A percentile compares a stretch with the other conserved stretches of the same genome.
Evolutionary conservation across 2,113 vertebrate genomes (phyloP).

Genomic region (Mellivora capensis): DNA sequence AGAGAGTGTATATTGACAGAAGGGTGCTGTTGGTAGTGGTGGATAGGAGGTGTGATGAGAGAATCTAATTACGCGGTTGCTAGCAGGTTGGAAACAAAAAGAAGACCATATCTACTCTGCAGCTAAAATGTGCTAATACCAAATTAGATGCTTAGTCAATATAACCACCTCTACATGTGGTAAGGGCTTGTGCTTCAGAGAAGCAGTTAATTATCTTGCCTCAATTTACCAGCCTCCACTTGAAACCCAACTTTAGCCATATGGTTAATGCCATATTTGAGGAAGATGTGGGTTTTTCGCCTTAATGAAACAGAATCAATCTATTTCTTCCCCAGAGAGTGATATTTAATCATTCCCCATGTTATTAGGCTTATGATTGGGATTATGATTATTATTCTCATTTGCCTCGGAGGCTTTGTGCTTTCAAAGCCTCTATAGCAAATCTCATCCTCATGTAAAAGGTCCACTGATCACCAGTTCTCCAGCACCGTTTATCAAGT

Average conservation of each 20-base stretch:
- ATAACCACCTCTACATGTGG: conserved; percentile 46
- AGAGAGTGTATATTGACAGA: background rate
- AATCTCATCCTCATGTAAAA: background rate
- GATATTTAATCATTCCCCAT: conserved; percentile 57
- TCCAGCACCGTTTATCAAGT: background rate
- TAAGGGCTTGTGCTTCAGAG: conserved; percentile 44
- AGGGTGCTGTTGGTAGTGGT: background rate
- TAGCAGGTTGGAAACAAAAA: conserved; percentile 33
- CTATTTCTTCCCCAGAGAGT: conserved; percentile 44
- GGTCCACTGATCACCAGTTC: background rate
- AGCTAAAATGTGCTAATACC: conserved; percentile 50
- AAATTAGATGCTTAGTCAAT: conserved; percentile 65
- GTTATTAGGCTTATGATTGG: conserved; percentile 49
- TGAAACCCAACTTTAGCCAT: conserved; percentile 40
- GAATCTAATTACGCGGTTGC: conserved; percentile 34
- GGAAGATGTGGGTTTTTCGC: background rate
- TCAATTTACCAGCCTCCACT: conserved; percentile 32
- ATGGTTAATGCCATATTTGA: conserved; percentile 46
- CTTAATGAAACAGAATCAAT: conserved; percentile 61
- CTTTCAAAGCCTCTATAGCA: background rate
- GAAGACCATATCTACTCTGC: conserved; percentile 19
- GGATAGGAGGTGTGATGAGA: background rate
- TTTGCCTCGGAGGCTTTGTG: conserved; percentile 36
- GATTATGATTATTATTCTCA: conserved; percentile 56
- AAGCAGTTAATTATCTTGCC: conserved; percentile 56